Percentiles rank a stretch among this genome's conserved stretches.
phyloP scores from a whole-genome alignment of 2,113 vertebrate species.

The Chunga burmeisteri region DNA sequence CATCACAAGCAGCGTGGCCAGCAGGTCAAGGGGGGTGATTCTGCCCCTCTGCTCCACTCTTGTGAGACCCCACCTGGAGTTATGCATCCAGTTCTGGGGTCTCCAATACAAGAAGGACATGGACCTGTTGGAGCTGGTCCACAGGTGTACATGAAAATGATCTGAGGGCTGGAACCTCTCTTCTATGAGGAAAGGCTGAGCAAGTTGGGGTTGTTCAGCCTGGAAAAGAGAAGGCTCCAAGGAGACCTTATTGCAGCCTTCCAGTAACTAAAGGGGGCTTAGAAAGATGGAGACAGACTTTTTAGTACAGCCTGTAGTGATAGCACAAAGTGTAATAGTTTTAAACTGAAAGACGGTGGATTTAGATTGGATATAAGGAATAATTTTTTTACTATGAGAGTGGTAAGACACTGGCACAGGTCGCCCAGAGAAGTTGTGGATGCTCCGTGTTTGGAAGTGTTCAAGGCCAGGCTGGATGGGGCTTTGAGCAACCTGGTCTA shows the following conservation, averaged over 20 bases:
- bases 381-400: background rate
- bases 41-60: fast-evolving
- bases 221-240: background rate
- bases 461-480: background rate
- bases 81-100: background rate
- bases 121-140: fast-evolving
- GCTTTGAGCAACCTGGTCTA: background rate
- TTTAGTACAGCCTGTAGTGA: background rate
- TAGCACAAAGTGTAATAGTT: background rate
- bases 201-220: background rate
- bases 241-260: background rate
- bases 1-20: fast-evolving
- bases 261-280: background rate
- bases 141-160: background rate
- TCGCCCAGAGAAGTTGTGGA: background rate
- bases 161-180: background rate
- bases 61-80: background rate
- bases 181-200: background rate
- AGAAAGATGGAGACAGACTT: background rate
- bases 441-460: fast-evolving
- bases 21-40: background rate
- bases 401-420: background rate
- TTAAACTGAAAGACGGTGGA: background rate
- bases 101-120: background rate
- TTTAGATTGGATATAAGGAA: background rate